These are phyloP conservation scores for Chelonus insularis DNA, from an alignment of 1,140 invertebrate species.

Conservation along the genomic window DNA sequence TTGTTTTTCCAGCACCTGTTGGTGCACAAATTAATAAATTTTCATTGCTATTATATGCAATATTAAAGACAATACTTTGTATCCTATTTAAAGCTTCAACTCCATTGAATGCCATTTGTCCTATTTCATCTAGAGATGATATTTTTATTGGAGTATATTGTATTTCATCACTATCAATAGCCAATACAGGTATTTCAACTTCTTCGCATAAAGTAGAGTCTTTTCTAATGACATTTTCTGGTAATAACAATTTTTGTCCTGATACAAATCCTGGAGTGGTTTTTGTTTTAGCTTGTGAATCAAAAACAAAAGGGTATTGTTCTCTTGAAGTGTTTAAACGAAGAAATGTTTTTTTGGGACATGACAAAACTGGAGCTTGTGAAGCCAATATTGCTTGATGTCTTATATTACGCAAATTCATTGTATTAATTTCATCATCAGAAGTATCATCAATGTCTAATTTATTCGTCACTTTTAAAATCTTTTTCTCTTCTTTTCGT, in stretches of 20 bases:
- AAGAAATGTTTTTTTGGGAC: constrained; percentile 25
- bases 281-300: constrained; percentile 71
- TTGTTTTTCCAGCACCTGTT: constrained; percentile 97
- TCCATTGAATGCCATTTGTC: constrained; percentile 83
- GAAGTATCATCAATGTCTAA: constrained; percentile 63
- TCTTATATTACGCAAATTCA: constrained; percentile 55
- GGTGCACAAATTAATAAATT: constrained; percentile 96
- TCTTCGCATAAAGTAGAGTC: constrained; percentile 81
- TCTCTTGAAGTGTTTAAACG: constrained; percentile 57
- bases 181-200: constrained; percentile 81
- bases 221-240: constrained; percentile 73
- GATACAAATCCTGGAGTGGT: constrained; percentile 75
- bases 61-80: constrained; percentile 93
- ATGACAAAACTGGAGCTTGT: constrained; percentile 52
- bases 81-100: constrained; percentile 90
- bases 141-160: constrained; percentile 74
- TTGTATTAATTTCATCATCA: constrained; percentile 55
- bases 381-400: constrained; percentile 56
- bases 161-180: constrained; percentile 66
- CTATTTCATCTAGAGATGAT: constrained; percentile 79
- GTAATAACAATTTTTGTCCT: constrained; percentile 78
- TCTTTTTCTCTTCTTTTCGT: constrained; percentile 86
- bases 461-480: constrained; percentile 65
- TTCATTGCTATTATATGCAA: constrained; percentile 95
- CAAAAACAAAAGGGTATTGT: constrained; percentile 84